Conservation (phyloP, 2,113 vertebrate species). For the Mola mola region DNA sequence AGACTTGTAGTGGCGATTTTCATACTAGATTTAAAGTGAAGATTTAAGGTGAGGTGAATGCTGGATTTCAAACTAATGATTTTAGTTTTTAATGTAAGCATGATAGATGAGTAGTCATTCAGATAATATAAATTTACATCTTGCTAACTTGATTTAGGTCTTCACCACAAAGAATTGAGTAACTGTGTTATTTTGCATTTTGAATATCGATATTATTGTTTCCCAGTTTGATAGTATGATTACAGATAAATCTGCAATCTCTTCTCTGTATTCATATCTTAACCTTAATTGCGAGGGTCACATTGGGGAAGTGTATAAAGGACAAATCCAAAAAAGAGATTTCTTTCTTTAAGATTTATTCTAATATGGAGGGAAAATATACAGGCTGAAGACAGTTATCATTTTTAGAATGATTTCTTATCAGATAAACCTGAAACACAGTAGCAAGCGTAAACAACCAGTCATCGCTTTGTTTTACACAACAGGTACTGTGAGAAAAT, state of each 20-base stretch:
- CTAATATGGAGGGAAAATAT: too few species aligned
- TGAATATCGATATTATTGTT: not conserved
- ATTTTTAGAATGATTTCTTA: not conserved
- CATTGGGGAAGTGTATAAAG: not conserved
- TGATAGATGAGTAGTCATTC: not conserved
- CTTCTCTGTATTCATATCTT: too few species aligned
- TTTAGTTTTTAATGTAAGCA: slow-evolving; percentile 9
- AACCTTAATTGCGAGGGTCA: not conserved
- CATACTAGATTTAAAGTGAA: slow-evolving; percentile 18
- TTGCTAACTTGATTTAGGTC: not conserved
- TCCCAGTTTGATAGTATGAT: too few species aligned
- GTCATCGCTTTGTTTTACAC: slow-evolving; percentile 15
- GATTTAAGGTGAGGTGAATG: slow-evolving; percentile 4
- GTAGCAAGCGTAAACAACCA: not conserved
- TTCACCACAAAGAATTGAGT: not conserved
- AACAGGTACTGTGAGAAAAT: slow-evolving; percentile 67
- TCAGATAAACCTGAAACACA: slow-evolving; percentile 23
- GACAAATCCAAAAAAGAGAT: not conserved
- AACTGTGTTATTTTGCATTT: not conserved
- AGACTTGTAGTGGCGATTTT: slow-evolving; percentile 18
- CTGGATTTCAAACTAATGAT: slow-evolving; percentile 14
- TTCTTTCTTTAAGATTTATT: not conserved
- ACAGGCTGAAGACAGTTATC: not conserved
- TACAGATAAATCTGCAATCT: too few species aligned
- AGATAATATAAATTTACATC: not conserved